Evolutionary conservation across 2,797 vertebrate genomes (phyloP).

Genomic region (Morelia viridis): DNA sequence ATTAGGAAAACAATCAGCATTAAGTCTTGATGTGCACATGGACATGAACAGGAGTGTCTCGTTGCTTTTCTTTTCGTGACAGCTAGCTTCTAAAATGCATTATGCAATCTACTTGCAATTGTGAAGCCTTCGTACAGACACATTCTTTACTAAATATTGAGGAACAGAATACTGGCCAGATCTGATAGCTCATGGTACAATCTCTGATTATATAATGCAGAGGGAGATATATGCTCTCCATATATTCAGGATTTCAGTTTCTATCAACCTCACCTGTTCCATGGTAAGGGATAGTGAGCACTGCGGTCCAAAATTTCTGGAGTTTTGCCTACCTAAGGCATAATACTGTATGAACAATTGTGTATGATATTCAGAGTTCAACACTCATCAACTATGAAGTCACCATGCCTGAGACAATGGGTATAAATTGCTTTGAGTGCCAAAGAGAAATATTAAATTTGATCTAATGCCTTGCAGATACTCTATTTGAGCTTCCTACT

Average conservation of each 20-base stretch:
- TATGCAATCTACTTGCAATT: background rate
- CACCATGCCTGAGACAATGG: background rate
- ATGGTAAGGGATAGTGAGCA: background rate
- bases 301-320: background rate
- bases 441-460: background rate
- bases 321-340: background rate
- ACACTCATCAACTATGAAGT: background rate
- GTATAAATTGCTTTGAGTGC: background rate
- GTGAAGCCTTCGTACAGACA: background rate
- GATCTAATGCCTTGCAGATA: background rate
- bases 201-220: background rate
- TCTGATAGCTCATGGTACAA: background rate
- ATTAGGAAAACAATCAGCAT: background rate
- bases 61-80: background rate
- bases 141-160: background rate
- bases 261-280: background rate
- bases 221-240: background rate
- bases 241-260: background rate
- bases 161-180: background rate
- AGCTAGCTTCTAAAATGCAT: background rate
- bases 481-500: background rate
- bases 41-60: background rate
- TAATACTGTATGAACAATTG: background rate
- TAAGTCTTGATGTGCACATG: constrained; percentile 10
- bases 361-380: background rate